phyloP scores from a whole-genome alignment of 2,113 vertebrate species.

The Elephantulus edwardii region DNA sequence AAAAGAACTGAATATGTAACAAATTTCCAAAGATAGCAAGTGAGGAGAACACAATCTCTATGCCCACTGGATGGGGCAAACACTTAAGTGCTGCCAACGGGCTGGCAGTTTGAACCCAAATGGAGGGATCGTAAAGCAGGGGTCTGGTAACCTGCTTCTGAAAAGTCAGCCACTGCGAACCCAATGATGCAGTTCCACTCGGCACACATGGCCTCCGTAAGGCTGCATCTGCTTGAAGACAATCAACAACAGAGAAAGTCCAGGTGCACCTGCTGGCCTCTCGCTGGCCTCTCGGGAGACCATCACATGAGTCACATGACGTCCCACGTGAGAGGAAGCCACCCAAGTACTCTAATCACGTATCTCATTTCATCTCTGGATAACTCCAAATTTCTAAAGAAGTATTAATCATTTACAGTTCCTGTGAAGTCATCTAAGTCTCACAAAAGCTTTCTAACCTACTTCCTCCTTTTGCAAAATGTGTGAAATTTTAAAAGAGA shows the following conservation, averaged over 20 bases:
- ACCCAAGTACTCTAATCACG: background rate
- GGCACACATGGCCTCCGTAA: background rate
- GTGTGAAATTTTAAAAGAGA: background rate
- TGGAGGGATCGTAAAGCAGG: too few species aligned
- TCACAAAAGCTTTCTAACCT: background rate
- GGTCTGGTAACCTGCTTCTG: background rate
- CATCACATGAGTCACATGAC: too few species aligned
- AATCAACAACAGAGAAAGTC: background rate
- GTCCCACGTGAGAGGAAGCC: fast-evolving
- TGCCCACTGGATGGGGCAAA: background rate
- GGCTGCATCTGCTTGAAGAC: background rate
- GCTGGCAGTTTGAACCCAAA: background rate
- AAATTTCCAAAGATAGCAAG: background rate
- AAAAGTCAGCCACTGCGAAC: background rate
- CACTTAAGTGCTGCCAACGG: background rate
- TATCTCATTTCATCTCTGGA: background rate
- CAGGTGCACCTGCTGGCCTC: fast-evolving
- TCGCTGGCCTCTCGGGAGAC: too few species aligned
- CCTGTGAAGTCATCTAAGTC: background rate
- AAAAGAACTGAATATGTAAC: background rate
- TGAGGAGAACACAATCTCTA: background rate
- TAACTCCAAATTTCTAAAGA: background rate
- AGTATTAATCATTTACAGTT: background rate
- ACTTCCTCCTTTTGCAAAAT: background rate
- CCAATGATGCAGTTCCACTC: background rate